Percentiles rank a stretch among this genome's conserved stretches.
These are phyloP conservation scores for Sander lucioperca DNA, from an alignment of 2,113 vertebrate species.

Conservation along the genomic window DNA sequence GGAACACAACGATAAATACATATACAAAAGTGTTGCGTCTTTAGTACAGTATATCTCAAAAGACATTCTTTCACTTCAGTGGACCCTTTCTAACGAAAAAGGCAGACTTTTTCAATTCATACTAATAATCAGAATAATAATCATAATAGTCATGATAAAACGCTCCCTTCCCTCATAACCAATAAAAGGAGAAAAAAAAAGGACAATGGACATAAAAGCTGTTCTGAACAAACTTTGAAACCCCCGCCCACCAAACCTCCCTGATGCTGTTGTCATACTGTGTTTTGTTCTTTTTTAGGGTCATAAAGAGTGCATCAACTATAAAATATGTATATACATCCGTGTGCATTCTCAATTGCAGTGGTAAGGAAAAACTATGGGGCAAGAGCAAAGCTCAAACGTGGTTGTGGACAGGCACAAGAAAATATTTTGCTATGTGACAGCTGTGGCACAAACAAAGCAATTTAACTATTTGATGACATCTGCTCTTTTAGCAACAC, in stretches of 20 bases:
- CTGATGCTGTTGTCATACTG: background rate
- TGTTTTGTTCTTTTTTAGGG: slow-evolving; percentile 45
- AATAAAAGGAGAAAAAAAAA: slow-evolving; percentile 28
- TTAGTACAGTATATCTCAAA: slow-evolving; percentile 74
- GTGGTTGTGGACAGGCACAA: slow-evolving; percentile 56
- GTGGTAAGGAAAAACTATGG: slow-evolving; percentile 34
- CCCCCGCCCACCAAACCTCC: background rate
- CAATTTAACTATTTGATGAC: slow-evolving; percentile 7
- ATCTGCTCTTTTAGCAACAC: slow-evolving; percentile 10
- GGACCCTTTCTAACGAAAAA: slow-evolving; percentile 73
- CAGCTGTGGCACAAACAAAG: slow-evolving; percentile 36
- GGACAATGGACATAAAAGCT: slow-evolving; percentile 52
- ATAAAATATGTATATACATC: slow-evolving; percentile 65
- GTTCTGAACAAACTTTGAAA: slow-evolving; percentile 32
- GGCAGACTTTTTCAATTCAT: slow-evolving; percentile 61
- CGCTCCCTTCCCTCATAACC: slow-evolving; percentile 43
- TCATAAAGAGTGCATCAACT: slow-evolving; percentile 52
- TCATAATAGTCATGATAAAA: slow-evolving; percentile 61
- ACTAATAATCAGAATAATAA: slow-evolving; percentile 56
- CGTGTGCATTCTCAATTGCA: slow-evolving; percentile 51
- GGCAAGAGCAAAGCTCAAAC: slow-evolving; percentile 42
- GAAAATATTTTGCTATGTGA: slow-evolving; percentile 37
- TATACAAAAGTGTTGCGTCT: slow-evolving; percentile 74
- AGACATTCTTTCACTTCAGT: slow-evolving; percentile 77
- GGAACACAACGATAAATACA: slow-evolving; percentile 69